Evolutionary conservation across 92 coral and sea anemone genomes (phyloP).

Genomic region (Umimayanthus chanpuru): DNA sequence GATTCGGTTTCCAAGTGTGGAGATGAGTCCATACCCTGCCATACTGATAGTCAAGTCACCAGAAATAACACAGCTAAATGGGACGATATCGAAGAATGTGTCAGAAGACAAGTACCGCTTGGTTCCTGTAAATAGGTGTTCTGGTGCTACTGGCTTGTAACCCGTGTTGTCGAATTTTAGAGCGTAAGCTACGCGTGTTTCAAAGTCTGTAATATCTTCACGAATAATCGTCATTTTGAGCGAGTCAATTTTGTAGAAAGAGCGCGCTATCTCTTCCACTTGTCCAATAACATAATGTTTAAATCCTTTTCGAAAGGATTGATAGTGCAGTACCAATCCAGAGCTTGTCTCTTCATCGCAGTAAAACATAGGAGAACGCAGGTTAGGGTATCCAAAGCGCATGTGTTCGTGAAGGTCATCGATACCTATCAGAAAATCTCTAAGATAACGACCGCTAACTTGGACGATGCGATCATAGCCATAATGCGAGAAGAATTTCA

Average conservation of each 20-base stretch:
- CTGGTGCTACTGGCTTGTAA: slow-evolving; percentile 60
- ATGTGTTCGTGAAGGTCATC: slow-evolving; percentile 84
- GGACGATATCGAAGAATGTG: slow-evolving; percentile 77
- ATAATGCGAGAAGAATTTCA: slow-evolving; percentile 80
- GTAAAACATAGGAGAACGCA: slow-evolving; percentile 75
- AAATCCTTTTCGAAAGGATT: slow-evolving; percentile 67
- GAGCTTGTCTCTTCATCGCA: slow-evolving; percentile 80
- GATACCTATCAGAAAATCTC: slow-evolving; percentile 73
- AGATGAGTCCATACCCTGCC: slow-evolving; percentile 72
- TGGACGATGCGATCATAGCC: slow-evolving; percentile 75
- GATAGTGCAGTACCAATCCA: slow-evolving; percentile 72
- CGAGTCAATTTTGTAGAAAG: slow-evolving; percentile 62
- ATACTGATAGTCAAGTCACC: slow-evolving; percentile 70
- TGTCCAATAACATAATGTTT: slow-evolving; percentile 79
- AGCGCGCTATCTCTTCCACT: slow-evolving; percentile 65
- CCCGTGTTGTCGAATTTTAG: slow-evolving; percentile 71
- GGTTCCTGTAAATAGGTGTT: slow-evolving; percentile 48
- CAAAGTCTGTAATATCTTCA: slow-evolving; percentile 26
- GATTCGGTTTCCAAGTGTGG: slow-evolving; percentile 72
- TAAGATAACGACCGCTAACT: slow-evolving; percentile 69
- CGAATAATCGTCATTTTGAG: slow-evolving; percentile 57
- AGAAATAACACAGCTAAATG: slow-evolving; percentile 75
- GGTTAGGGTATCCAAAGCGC: slow-evolving; percentile 82
- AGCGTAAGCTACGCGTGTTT: slow-evolving; percentile 68
- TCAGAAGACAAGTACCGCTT: slow-evolving; percentile 58